Conservation (phyloP, 2,888 invertebrate genomes). For the Diarsia rubi region DNA sequence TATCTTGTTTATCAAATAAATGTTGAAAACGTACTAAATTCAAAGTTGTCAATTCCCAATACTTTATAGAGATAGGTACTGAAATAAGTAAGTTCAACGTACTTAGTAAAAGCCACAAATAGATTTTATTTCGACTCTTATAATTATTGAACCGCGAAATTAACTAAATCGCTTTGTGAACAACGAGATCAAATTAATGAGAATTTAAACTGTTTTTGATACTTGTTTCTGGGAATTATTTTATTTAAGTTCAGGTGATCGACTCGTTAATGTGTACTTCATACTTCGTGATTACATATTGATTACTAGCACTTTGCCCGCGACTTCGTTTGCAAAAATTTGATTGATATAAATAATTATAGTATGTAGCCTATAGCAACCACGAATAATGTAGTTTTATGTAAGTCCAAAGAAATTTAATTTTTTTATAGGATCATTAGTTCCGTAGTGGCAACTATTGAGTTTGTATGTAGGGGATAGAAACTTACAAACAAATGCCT, state of each 20-base stretch:
- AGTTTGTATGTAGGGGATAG: too few species aligned
- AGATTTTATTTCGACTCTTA: constrained; percentile 41
- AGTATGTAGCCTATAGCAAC: too few species aligned
- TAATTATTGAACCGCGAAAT: constrained; percentile 62
- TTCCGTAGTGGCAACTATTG: too few species aligned
- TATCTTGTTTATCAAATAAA: constrained; percentile 10
- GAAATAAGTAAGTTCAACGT: constrained; percentile 46
- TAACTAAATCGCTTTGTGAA: constrained; percentile 49
- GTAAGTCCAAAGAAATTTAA: too few species aligned
- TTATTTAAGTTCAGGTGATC: not conserved
- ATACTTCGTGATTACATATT: not conserved
- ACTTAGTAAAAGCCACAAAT: constrained; percentile 14
- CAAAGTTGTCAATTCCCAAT: constrained; percentile 19
- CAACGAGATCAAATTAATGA: constrained; percentile 46
- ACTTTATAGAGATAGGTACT: not conserved
- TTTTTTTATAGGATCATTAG: too few species aligned
- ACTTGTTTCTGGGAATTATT: constrained; percentile 2
- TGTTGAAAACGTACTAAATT: constrained; percentile 10
- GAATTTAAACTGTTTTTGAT: constrained; percentile 24
- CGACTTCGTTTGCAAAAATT: too few species aligned
- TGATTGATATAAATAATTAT: too few species aligned
- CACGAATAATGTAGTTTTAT: too few species aligned
- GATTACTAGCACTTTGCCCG: too few species aligned
- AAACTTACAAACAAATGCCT: too few species aligned
- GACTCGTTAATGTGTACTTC: not conserved